Conservation (phyloP, 2,797 vertebrate genomes). For the Coccyzus lansbergi region DNA sequence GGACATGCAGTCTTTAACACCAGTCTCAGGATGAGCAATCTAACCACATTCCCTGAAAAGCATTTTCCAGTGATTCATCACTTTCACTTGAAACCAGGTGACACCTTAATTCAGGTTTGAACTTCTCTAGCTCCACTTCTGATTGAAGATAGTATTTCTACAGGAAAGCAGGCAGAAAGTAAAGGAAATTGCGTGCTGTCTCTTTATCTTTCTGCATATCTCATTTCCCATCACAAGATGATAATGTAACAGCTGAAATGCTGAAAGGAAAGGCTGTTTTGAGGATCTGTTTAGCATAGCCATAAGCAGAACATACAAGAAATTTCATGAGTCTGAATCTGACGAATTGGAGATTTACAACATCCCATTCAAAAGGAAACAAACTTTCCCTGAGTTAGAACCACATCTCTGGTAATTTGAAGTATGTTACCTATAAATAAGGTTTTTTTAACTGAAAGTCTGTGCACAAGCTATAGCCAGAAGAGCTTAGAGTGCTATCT, state of each 20-base stretch:
- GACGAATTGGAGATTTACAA: not conserved
- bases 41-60: conserved; percentile 40
- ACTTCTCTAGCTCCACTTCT: conserved; percentile 14
- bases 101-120: conserved; percentile 48
- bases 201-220: conserved; percentile 20
- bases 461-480: not conserved
- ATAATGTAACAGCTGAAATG: conserved; percentile 14
- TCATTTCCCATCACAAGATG: conserved; percentile 30
- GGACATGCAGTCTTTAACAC: conserved; percentile 40
- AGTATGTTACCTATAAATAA: conserved; percentile 41
- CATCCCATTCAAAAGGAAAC: not conserved
- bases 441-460: conserved; percentile 22
- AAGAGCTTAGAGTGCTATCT: conserved; percentile 36
- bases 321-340: conserved; percentile 2
- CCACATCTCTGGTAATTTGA: conserved; percentile 31
- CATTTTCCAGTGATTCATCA: conserved; percentile 50
- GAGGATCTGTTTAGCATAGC: conserved; percentile 7
- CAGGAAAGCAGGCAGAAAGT: conserved; percentile 15
- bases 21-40: conserved; percentile 15
- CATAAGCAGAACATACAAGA: not conserved
- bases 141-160: conserved; percentile 17
- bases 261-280: conserved; percentile 8
- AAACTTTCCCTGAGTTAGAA: not conserved
- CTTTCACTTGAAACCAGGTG: conserved; percentile 49
- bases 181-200: not conserved